Evolutionary conservation across 2,888 invertebrate genomes (phyloP).

Genomic region (Erynnis tages): DNA sequence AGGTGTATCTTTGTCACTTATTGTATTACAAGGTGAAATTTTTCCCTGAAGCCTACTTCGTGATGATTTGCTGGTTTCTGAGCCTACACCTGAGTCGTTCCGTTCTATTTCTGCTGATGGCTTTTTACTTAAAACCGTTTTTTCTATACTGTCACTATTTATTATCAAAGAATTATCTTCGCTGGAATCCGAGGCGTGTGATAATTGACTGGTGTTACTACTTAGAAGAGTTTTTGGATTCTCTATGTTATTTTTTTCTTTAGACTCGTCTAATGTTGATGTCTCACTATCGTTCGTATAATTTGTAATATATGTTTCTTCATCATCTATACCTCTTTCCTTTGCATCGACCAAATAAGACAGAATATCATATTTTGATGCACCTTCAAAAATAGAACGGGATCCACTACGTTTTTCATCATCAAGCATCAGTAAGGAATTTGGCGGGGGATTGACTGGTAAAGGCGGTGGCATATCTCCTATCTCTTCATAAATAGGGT

Average conservation of each 20-base stretch:
- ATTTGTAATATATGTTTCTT: slow-evolving; percentile 86
- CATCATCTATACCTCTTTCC: slow-evolving; percentile 86
- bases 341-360: slow-evolving; percentile 94
- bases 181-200: slow-evolving; percentile 92
- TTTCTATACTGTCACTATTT: slow-evolving; percentile 81
- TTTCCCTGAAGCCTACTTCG: slow-evolving; percentile 87
- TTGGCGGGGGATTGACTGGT: slow-evolving; percentile 89
- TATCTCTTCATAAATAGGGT: slow-evolving; percentile 91
- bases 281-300: slow-evolving; percentile 79
- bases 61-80: slow-evolving; percentile 94
- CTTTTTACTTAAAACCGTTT: slow-evolving; percentile 79
- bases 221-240: slow-evolving; percentile 74
- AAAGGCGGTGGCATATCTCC: slow-evolving; percentile 89
- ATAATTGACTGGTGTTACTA: slow-evolving; percentile 88
- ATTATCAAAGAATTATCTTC: slow-evolving; percentile 89
- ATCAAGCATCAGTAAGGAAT: slow-evolving; percentile 84
- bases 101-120: slow-evolving; percentile 90
- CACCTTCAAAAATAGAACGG: slow-evolving; percentile 89
- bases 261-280: slow-evolving; percentile 72
- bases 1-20: slow-evolving; percentile 80
- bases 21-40: slow-evolving; percentile 70
- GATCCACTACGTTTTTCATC: slow-evolving; percentile 86
- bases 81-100: slow-evolving; percentile 96
- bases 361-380: slow-evolving; percentile 93
- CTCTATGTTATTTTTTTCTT: slow-evolving; percentile 80